phyloP scores from a whole-genome alignment of 2,113 vertebrate genomes.

The Takifugu bimaculatus region DNA sequence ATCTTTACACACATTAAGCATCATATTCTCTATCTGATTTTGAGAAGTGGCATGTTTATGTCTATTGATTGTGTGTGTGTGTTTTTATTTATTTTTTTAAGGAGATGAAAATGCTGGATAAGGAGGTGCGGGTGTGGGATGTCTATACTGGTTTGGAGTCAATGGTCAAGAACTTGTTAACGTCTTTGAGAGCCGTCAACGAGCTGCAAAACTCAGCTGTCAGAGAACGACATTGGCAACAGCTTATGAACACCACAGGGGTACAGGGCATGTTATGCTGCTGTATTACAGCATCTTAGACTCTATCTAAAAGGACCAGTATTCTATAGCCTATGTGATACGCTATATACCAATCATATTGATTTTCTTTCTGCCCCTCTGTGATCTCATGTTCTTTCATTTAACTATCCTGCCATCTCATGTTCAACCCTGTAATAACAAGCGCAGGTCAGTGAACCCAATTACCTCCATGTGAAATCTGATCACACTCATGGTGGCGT shows the following conservation, averaged over 20 bases:
- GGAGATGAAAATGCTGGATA: conserved; percentile 78
- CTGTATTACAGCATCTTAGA: conserved; percentile 1
- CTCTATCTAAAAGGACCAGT: background rate
- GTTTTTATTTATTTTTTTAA: conserved; percentile 34
- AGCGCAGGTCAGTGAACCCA: conserved; percentile 31
- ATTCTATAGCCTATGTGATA: background rate
- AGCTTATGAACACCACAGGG: conserved; percentile 74
- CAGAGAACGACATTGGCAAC: conserved; percentile 73
- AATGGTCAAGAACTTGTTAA: conserved; percentile 72
- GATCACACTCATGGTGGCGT: conserved; percentile 9
- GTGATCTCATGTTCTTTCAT: conserved; percentile 3
- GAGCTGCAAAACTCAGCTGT: conserved; percentile 72
- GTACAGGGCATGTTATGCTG: conserved; percentile 44
- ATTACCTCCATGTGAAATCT: conserved; percentile 30
- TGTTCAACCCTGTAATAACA: conserved; percentile 11
- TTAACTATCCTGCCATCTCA: background rate
- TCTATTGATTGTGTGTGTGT: background rate
- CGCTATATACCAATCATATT: background rate
- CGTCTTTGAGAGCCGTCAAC: conserved; percentile 75
- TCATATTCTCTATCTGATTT: background rate
- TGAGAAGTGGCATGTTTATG: background rate
- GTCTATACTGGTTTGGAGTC: conserved; percentile 68
- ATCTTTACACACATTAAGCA: background rate
- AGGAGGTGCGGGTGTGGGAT: conserved; percentile 72
- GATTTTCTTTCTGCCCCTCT: background rate